Percentiles rank a stretch among this genome's conserved stretches.
These are phyloP conservation scores for Polymixis lichenea DNA, from an alignment of 2,888 invertebrate genomes.

Conservation along the genomic window DNA sequence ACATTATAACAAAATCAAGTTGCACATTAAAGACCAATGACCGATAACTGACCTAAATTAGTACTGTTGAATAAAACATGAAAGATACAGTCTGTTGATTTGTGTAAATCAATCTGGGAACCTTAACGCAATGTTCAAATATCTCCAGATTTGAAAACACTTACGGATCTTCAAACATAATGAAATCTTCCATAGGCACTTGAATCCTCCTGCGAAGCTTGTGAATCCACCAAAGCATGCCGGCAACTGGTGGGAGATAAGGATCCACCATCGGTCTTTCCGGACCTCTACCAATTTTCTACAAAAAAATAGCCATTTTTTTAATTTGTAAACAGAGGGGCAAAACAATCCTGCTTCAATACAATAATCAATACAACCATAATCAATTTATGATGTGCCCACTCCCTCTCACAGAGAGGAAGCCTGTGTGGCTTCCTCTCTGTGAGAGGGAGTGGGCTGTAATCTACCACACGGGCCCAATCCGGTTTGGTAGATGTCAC, in stretches of 20 bases:
- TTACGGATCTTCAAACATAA: constrained; percentile 92
- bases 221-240: constrained; percentile 93
- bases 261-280: constrained; percentile 90
- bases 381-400: too few species aligned
- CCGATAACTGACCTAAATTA: neutral
- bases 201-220: constrained; percentile 92
- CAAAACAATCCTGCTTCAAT: neutral
- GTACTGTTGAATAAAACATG: neutral
- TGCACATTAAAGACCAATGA: neutral
- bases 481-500: too few species aligned
- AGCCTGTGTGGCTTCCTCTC: too few species aligned
- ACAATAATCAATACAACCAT: neutral
- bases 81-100: neutral
- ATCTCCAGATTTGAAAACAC: constrained; percentile 62
- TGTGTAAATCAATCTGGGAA: neutral
- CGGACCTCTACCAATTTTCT: constrained; percentile 85
- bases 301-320: constrained; percentile 26
- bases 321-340: neutral
- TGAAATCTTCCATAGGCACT: constrained; percentile 91
- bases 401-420: too few species aligned
- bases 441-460: too few species aligned
- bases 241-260: constrained; percentile 94
- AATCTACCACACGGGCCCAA: too few species aligned
- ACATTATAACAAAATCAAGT: neutral
- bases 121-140: neutral